Conservation (phyloP, 2,888 invertebrate genomes). For the Tetanocera ferruginea region DNA sequence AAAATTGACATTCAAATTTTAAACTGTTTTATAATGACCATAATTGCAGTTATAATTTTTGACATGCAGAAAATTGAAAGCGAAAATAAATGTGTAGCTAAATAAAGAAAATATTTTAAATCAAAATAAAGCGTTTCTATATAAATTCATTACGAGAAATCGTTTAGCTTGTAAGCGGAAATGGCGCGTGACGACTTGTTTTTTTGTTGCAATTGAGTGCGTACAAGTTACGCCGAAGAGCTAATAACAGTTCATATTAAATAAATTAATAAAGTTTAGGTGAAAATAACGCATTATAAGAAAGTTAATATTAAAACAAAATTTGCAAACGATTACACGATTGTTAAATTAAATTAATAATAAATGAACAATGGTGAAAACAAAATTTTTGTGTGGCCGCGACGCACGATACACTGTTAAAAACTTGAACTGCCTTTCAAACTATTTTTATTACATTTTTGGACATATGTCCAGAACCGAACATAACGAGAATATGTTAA, state of each 20-base stretch:
- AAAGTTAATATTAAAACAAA: not conserved
- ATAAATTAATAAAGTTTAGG: too few species aligned
- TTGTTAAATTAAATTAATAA: too few species aligned
- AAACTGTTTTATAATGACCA: not conserved
- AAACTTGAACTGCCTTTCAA: too few species aligned
- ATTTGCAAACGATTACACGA: too few species aligned
- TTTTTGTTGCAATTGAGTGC: constrained; percentile 32
- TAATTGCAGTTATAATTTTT: too few species aligned
- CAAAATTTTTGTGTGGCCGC: too few species aligned
- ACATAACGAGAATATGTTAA: too few species aligned
- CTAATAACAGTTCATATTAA: too few species aligned
- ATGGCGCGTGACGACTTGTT: constrained; percentile 50
- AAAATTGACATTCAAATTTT: not conserved
- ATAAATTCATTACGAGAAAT: not conserved
- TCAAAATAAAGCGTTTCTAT: constrained; percentile 32
- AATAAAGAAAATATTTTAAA: not conserved
- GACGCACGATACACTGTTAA: too few species aligned
- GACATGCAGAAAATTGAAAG: not conserved
- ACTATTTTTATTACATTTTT: too few species aligned
- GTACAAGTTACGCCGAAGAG: constrained; percentile 1
- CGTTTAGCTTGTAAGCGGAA: constrained; percentile 16
- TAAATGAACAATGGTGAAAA: too few species aligned
- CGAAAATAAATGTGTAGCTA: not conserved
- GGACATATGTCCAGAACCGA: too few species aligned
- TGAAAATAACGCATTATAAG: constrained; percentile 23